Base-by-base conservation (phyloP, 1,140 invertebrate species). In the Sarcophaga peregrina region DNA sequence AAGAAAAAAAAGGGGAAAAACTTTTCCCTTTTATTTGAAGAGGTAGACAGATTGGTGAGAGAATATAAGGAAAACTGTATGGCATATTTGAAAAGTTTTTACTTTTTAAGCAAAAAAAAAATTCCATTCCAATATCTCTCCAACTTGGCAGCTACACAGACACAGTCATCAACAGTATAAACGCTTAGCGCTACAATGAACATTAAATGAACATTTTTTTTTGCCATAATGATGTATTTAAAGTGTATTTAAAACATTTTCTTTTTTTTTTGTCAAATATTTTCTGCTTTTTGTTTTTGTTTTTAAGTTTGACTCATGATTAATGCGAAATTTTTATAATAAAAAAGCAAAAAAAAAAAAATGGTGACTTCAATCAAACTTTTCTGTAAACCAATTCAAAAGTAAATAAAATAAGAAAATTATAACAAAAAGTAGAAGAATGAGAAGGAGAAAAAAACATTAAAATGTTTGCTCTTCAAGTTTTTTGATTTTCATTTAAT, bases 211-310 rank as follows among this genome's bases (percentile, higher is more conserved):
- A 58, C 5, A 54, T 54, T 54, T 9, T 20, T 68, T 13, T 10
- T 68, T 68, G 62, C 62, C 62, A 68, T 68, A 68, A 68, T 68
- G 62, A 68, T 68, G 62, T 68, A 17, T 68, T 68, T 68, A 20
- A 68, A 17, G 8, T 68, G 62, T 68, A 68, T 68, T 68, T 68
- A 68, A 68, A 17, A 20, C 20, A 20, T 7, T 62, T n/a, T 37
- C 25, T 37, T 37, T 62, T 11, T 62, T 15, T 62, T 62, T n/a
- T n/a, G n/a, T n/a, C n/a, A 13, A 62, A 15, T 62, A 15, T 62
- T 62, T 62, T 13, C 15, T 58, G 9, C 5, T 58, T 62, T 62
- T 62, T 62, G n/a, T 58, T 58, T 58, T 58, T 58, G 13, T 58
- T 58, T 13, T 58, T n/a, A 58, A 58, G 9, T 58, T 58, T 58